These are phyloP conservation scores for Mechanitis messenoides DNA, from an alignment of 2,888 invertebrate species.

Conservation along the genomic window DNA sequence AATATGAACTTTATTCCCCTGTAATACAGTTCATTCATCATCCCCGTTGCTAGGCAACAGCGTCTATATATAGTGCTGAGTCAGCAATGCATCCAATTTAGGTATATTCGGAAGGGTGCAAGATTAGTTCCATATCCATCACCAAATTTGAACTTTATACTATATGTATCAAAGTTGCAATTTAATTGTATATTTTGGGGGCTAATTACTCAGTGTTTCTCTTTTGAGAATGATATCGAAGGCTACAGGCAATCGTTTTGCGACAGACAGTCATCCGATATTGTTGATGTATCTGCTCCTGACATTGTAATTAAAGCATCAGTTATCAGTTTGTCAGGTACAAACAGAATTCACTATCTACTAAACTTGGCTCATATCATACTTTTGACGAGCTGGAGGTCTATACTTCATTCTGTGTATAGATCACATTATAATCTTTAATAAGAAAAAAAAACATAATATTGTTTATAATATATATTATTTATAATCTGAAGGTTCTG, in stretches of 20 bases:
- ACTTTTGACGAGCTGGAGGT: no score
- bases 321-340: no score
- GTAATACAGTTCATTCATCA: constrained; percentile 16
- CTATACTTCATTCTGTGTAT: no score
- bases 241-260: constrained; percentile 26
- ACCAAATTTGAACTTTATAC: constrained; percentile 16
- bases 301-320: constrained; percentile 12
- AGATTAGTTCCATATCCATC: constrained; percentile 7
- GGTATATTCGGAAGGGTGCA: constrained; percentile 25
- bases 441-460: no score
- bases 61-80: constrained; percentile 26
- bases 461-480: no score
- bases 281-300: constrained; percentile 18
- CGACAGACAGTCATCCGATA: constrained; percentile 24
- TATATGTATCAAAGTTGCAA: constrained; percentile 6
- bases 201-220: constrained; percentile 27
- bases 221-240: constrained; percentile 26
- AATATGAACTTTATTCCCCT: constrained; percentile 21
- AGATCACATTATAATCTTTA: no score
- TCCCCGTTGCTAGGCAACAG: constrained; percentile 26
- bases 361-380: no score
- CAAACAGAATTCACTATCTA: no score
- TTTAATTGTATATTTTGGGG: constrained; percentile 16
- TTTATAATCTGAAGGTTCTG: no score
- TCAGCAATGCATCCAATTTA: constrained; percentile 29